Percentiles rank a stretch among this genome's conserved stretches.
Conservation (phyloP, 2,113 vertebrate genomes). For the Hypanus sabinus region DNA sequence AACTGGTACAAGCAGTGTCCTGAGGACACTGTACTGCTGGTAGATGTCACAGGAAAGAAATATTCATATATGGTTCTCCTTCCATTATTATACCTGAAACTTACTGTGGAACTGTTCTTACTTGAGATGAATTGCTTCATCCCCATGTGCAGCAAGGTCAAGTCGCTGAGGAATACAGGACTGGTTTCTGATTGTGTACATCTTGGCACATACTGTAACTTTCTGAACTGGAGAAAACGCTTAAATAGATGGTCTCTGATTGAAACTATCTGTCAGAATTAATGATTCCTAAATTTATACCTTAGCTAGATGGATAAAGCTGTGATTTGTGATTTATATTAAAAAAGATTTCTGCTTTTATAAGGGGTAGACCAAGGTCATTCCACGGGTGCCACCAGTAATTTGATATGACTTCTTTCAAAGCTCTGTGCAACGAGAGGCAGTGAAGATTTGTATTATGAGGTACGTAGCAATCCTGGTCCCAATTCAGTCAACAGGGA, state of each 20-base stretch:
- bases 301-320: not conserved
- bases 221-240: not conserved
- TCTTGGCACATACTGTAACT: not conserved
- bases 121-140: not conserved
- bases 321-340: slow-evolving; percentile 13
- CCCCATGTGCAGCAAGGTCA: slow-evolving; percentile 16
- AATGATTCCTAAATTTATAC: slow-evolving; percentile 12
- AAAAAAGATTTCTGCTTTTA: slow-evolving; percentile 12
- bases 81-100: not conserved
- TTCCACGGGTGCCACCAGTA: not conserved
- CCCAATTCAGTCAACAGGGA: not conserved
- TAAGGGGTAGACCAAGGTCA: slow-evolving; percentile 21
- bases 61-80: not conserved
- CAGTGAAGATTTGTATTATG: not conserved
- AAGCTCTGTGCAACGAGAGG: not conserved
- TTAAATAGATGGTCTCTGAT: not conserved
- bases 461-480: not conserved
- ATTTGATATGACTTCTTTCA: not conserved
- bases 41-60: not conserved
- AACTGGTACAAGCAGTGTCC: not conserved
- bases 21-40: not conserved
- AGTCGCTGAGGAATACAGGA: not conserved
- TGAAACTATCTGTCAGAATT: slow-evolving; percentile 1
- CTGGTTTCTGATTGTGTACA: slow-evolving; percentile 23
- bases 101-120: slow-evolving; percentile 4